phyloP scores from a whole-genome alignment of 1,140 invertebrate genomes.

The Ectropis grisescens region DNA sequence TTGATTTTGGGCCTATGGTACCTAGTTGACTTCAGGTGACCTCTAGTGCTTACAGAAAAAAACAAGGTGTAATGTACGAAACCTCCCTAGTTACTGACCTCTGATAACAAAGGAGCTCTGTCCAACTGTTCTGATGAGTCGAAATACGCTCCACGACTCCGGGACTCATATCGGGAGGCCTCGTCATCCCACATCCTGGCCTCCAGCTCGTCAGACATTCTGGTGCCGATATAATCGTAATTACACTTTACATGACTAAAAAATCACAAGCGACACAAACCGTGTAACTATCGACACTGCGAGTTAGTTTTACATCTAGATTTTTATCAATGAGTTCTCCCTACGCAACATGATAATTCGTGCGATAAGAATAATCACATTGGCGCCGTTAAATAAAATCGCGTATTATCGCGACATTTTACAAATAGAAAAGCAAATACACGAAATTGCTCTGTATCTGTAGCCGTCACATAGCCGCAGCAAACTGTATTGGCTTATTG shows the following conservation, averaged over 20 bases:
- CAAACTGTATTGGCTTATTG: no score
- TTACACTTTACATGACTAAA: constrained; percentile 16
- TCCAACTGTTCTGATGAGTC: constrained; percentile 59
- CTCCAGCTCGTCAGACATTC: constrained; percentile 64
- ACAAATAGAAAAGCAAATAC: no score
- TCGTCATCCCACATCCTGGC: constrained; percentile 61
- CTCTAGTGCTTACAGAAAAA: no score
- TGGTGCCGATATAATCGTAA: constrained; percentile 35
- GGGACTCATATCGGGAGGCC: constrained; percentile 39
- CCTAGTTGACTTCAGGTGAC: no score
- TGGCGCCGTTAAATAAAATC: background rate
- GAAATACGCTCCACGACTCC: constrained; percentile 41
- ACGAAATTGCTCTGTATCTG: no score
- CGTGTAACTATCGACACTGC: constrained; percentile 5
- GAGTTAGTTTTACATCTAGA: background rate
- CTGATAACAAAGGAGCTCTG: constrained; percentile 54
- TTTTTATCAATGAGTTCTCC: constrained; percentile 8
- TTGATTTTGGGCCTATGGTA: no score
- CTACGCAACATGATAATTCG: constrained; percentile 10
- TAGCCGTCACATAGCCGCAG: no score
- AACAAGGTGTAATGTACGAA: no score
- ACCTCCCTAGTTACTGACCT: constrained; percentile 51
- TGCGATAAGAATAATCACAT: constrained; percentile 7
- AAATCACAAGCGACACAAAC: constrained; percentile 16
- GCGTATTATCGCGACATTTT: background rate